Evolutionary conservation across 2,113 vertebrate genomes (phyloP), one percentile per base, ranked within the genome.

Genomic region (Donacobius atricapilla): DNA sequence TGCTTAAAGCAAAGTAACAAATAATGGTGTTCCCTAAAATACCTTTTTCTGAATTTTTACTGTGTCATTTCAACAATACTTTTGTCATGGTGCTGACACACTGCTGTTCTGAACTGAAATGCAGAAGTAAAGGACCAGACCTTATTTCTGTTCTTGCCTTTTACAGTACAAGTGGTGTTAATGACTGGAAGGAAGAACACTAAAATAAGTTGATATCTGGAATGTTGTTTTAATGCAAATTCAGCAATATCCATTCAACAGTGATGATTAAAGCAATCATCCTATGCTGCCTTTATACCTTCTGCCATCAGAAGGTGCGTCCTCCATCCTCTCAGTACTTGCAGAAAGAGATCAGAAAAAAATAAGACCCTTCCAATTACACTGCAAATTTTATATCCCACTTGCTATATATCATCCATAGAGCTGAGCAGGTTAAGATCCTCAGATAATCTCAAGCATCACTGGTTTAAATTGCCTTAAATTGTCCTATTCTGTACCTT

Each of bases 381-480:
- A 87, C 40, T 50, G 44, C 21, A 53, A n/a, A 37, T 76, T 79
- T 86, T 79, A n/a, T 56, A 65, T 73, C 20, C 11, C 25, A 56
- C 51, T 95, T 73, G 64, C 73, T 87, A 13, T 82, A 37, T 88
- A 60, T 83, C 78, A 91, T 86, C 76, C 63, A 71, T 15, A 58
- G 44, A 54, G n/a, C 58, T 86, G 71, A 47, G 42, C 75, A 61
- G 51, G 58, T 91, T 88, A 82, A 88, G 54, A 87, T 77, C 40
- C 47, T 85, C n/a, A 87, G 48, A 73, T 83, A 95, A 95, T 96
- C 87, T 86, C 75, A 93, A 82, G 60, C 25, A 70, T 93, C 57
- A 71, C 40, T 88, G 76, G 44, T 90, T 96, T 93, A 90, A 94
- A 93, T 83, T 94, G 75, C 89, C 44, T 68, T 90, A 78, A 95